Conservation (phyloP, 2,888 invertebrate species). For the Chrysina gloriosa region DNA sequence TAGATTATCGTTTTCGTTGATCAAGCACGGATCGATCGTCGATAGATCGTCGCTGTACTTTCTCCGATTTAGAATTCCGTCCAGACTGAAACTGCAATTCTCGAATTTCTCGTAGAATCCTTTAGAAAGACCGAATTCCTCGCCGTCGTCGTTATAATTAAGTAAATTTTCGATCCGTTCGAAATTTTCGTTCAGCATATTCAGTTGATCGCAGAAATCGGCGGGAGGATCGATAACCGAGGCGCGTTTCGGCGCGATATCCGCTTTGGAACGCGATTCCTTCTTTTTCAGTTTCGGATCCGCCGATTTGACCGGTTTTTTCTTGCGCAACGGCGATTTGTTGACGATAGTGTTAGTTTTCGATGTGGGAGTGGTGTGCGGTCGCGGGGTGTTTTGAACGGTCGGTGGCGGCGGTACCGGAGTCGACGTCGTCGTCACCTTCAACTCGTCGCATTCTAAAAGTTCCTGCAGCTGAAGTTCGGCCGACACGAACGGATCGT, state of each 20-base stretch:
- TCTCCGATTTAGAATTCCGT: slow-evolving; percentile 47
- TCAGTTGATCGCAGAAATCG: slow-evolving; percentile 62
- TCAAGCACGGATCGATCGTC: slow-evolving; percentile 72
- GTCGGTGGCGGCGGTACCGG: slow-evolving; percentile 52
- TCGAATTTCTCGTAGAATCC: slow-evolving; percentile 23
- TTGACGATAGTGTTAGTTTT: slow-evolving; percentile 40
- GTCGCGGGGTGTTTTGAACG: slow-evolving; percentile 54
- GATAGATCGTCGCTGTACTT: slow-evolving; percentile 58
- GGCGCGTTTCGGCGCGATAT: slow-evolving; percentile 54
- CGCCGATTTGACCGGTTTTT: slow-evolving; percentile 45
- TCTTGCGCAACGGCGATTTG: slow-evolving; percentile 41
- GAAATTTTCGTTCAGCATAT: slow-evolving; percentile 57
- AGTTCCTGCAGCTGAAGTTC: slow-evolving; percentile 86
- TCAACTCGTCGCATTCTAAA: slow-evolving; percentile 74
- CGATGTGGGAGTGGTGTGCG: slow-evolving; percentile 61
- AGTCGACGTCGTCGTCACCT: slow-evolving; percentile 57
- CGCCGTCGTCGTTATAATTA: slow-evolving; percentile 47
- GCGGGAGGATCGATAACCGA: slow-evolving; percentile 65
- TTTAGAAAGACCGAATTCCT: background rate
- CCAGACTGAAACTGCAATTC: slow-evolving; percentile 45
- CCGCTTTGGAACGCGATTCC: slow-evolving; percentile 37
- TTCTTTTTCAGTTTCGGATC: slow-evolving; percentile 39
- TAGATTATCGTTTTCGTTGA: slow-evolving; percentile 78
- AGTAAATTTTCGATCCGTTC: slow-evolving; percentile 62
- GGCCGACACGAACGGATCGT: slow-evolving; percentile 83